Percentiles rank a stretch among this genome's conserved stretches.
These are phyloP conservation scores for Pantherophis alleghaniensis DNA, from an alignment of 2,797 vertebrate species.

Conservation along the genomic window DNA sequence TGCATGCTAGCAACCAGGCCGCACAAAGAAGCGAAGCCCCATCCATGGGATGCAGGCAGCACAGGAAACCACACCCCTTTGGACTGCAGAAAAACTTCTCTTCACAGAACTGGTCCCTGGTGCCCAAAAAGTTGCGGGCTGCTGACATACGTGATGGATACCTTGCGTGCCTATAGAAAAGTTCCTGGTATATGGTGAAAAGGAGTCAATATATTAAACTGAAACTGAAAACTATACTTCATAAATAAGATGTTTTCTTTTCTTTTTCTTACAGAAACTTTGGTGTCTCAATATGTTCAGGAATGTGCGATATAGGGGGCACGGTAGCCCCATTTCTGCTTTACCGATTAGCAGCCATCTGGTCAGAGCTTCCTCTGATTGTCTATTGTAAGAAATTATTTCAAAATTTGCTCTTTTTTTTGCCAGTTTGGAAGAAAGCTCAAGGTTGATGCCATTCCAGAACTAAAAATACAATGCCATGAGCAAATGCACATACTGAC, in stretches of 20 bases:
- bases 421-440: neutral
- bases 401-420: neutral
- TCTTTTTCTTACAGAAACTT: slow-evolving; percentile 73
- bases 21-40: no score
- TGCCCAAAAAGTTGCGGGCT: neutral
- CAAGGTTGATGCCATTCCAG: neutral
- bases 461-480: neutral
- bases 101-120: neutral
- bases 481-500: neutral
- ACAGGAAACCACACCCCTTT: neutral
- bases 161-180: neutral
- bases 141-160: neutral
- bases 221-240: neutral
- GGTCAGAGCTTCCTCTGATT: slow-evolving; percentile 78
- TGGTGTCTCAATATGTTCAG: slow-evolving; percentile 77
- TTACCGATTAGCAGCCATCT: slow-evolving; percentile 73
- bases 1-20: neutral
- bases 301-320: slow-evolving; percentile 77
- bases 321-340: slow-evolving; percentile 77
- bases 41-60: no score
- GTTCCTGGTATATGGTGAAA: neutral
- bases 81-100: neutral
- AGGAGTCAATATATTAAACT: neutral
- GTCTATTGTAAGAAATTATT: slow-evolving; percentile 74
- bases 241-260: neutral